These are phyloP conservation scores for Cydia pomonella DNA, from an alignment of 1,140 invertebrate species.

Conservation along the genomic window DNA sequence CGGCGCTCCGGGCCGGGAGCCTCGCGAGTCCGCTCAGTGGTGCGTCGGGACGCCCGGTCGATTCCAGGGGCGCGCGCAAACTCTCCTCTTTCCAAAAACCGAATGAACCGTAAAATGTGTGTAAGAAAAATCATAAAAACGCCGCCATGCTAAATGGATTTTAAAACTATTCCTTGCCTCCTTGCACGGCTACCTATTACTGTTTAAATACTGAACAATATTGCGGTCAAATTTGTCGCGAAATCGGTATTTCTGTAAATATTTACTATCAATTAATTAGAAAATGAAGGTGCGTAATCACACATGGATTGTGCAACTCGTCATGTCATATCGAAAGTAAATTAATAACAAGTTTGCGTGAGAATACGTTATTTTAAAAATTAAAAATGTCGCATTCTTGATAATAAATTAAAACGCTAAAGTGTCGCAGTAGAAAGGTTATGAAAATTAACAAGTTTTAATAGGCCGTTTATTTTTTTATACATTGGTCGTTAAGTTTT, in stretches of 20 bases:
- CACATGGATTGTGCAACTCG: conserved; percentile 10
- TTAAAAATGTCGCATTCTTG: neutral
- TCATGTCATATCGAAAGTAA: conserved; percentile 24
- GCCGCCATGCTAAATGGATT: neutral
- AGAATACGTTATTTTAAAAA: neutral
- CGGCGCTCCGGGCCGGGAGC: conserved; percentile 52
- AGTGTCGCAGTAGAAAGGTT: conserved; percentile 21
- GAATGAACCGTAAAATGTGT: conserved; percentile 50
- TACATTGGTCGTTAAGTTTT: neutral
- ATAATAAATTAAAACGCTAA: conserved; percentile 8
- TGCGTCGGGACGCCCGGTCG: conserved; percentile 72
- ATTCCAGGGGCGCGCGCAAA: conserved; percentile 66
- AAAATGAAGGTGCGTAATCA: conserved; percentile 15
- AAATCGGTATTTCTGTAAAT: conserved; percentile 12
- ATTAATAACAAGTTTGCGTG: conserved; percentile 14
- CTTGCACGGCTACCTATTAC: neutral
- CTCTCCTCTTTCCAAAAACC: conserved; percentile 44
- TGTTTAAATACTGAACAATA: neutral
- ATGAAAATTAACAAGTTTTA: conserved; percentile 14
- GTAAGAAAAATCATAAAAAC: conserved; percentile 8
- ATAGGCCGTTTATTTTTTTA: conserved; percentile 22
- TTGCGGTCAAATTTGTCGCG: neutral
- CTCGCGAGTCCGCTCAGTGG: conserved; percentile 68
- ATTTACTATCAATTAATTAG: conserved; percentile 13
- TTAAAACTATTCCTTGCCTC: neutral